Base-by-base conservation (phyloP, 2,888 invertebrate genomes). In the Sesia apiformis region DNA sequence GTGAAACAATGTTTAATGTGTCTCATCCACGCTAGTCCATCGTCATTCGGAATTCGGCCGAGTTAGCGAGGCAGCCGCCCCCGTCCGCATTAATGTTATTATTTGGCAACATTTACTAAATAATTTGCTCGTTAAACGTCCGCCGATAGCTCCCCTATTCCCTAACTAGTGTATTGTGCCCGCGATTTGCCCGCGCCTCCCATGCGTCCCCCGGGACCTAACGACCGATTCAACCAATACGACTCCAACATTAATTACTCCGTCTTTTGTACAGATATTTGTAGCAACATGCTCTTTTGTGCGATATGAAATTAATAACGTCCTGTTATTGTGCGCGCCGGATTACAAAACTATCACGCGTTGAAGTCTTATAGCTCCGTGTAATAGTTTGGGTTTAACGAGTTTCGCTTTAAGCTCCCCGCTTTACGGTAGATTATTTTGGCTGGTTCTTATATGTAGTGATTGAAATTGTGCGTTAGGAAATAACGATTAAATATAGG, bases 21-120 rank as follows among this genome's bases (percentile, higher is more conserved):
- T 23, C 23, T 40, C 54, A 53, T 62, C 63, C 64, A 61, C 52
- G 53, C 39, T 62, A 65, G 54, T 55, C 63, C 59, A 49, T 57
- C 46, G 46, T 4, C 8, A 7, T 46, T 23, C 46, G 46, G 8
- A 23, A 46, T 46, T 23, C 8, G 46, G 23, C n/a, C 46, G 46
- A 46, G 46, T 8, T 53, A 56, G 57, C 57, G 58, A 55, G 60
- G 59, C 60, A 58, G 59, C 49, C 53, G 55, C 55, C 73, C 72
- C 63, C 72, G 65, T 64, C 75, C 76, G 70, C 82, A 81, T 78
- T 86, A 84, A 87, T 85, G 81, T 87, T 85, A 87, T 88, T 87
- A 89, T 87, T 88, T 88, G 85, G 80, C 84, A 86, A 87, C 88
- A 87, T 88, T 89, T 87, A 89, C 82, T 84, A 87, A 88, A 88